Percentiles rank a stretch among this genome's conserved stretches.
These are phyloP conservation scores for Andrena marginata DNA, from an alignment of 2,888 invertebrate species.

Conservation along the genomic window DNA sequence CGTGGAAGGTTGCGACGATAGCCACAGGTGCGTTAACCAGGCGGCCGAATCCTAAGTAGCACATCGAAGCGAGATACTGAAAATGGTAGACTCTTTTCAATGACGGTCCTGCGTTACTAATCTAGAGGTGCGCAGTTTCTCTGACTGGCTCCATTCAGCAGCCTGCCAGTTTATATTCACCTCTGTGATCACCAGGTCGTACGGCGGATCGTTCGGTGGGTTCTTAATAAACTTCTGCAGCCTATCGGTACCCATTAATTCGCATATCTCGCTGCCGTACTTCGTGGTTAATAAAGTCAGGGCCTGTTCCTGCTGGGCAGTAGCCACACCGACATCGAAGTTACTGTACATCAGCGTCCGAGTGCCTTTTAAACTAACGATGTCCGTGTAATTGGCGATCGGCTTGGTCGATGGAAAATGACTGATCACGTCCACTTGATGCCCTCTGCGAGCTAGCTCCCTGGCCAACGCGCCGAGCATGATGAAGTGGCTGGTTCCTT, in stretches of 20 bases:
- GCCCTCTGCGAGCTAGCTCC: slow-evolving; percentile 84
- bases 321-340: slow-evolving; percentile 63
- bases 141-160: too few relatives aligned
- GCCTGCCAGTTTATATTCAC: slow-evolving; percentile 55
- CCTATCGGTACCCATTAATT: slow-evolving; percentile 61
- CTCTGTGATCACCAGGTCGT: slow-evolving; percentile 77
- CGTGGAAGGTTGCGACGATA: slow-evolving; percentile 46
- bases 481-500: slow-evolving; percentile 85
- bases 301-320: background rate
- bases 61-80: slow-evolving; percentile 67
- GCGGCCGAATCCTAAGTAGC: slow-evolving; percentile 74
- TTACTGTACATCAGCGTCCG: slow-evolving; percentile 64
- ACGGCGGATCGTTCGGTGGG: slow-evolving; percentile 74
- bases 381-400: slow-evolving; percentile 82
- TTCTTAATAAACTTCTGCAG: slow-evolving; percentile 72
- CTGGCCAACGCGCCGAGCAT: slow-evolving; percentile 84
- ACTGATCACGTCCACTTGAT: slow-evolving; percentile 84
- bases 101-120: too few relatives aligned
- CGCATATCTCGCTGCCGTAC: slow-evolving; percentile 68
- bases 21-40: slow-evolving; percentile 70
- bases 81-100: slow-evolving; percentile 12
- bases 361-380: slow-evolving; percentile 75
- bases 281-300: slow-evolving; percentile 33
- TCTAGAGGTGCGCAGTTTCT: too few relatives aligned
- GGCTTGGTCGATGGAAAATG: slow-evolving; percentile 80